Base-by-base conservation (phyloP, 2,888 invertebrate genomes). In the Chloroclystis v-ata region DNA sequence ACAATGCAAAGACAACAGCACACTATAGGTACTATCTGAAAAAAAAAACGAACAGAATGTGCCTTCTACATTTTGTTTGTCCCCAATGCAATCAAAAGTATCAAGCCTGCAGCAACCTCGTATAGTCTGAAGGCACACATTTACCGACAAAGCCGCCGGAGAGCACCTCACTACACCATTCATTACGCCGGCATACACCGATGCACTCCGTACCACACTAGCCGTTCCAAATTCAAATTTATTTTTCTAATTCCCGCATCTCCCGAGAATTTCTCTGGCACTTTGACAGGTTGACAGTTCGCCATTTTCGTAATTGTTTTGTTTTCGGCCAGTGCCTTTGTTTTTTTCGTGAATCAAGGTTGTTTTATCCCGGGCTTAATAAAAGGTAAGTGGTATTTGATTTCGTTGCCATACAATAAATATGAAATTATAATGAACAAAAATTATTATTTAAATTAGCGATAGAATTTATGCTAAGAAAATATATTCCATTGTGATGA, bases 61-160 rank as follows among this genome's bases (percentile, higher is more conserved):
- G n/a, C n/a, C n/a, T n/a, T n/a, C n/a, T n/a, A n/a, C n/a, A n/a
- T n/a, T n/a, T n/a, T n/a, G n/a, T n/a, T n/a, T n/a, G n/a, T 20
- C 3, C 20, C 3, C 20, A 4, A 20, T 43, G 25, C 28, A 35
- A 62, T 63, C 56, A 57, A 59, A 82, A 79, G 76, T 72, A 82
- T 77, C 82, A 77, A 76, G 60, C 45, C 57, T 48, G 54, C 52
- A 63, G 56, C 61, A 62, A 65, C 81, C 72, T 69, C 59, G 75
- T 75, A 77, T 67, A 68, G 64, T 72, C 68, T 71, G 42, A 78
- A 80, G 78, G 70, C 78, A 77, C 75, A 82, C 82, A 78, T 79
- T 82, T 82, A 78, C 83, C 78, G 82, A 75, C 82, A 78, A 79
- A 80, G 84, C 78, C 72, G 77, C 76, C 75, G 74, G 72, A 72